A percentile compares a stretch with the other conserved stretches of the same genome.
Evolutionary conservation across 2,113 vertebrate species (phyloP).

Genomic region (Vulpes vulpes): DNA sequence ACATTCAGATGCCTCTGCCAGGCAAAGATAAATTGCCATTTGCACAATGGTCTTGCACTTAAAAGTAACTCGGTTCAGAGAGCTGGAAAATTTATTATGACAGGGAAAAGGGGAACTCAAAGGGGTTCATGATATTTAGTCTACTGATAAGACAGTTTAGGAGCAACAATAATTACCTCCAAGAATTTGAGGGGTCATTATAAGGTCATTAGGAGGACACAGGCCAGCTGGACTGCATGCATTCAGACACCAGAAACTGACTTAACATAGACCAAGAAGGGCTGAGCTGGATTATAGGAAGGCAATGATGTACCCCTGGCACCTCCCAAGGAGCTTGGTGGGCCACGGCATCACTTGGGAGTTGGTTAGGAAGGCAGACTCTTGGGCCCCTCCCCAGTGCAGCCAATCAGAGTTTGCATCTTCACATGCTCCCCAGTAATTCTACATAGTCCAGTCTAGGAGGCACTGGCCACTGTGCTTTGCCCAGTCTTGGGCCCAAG

Average conservation of each 20-base stretch:
- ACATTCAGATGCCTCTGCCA: constrained; percentile 49
- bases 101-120: background rate
- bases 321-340: fast-evolving
- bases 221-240: background rate
- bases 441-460: no score
- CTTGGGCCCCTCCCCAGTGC: fast-evolving
- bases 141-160: constrained; percentile 59
- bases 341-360: background rate
- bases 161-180: constrained; percentile 41
- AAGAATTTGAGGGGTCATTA: constrained; percentile 54
- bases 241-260: background rate
- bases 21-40: constrained; percentile 58
- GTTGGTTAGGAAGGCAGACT: background rate
- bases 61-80: constrained; percentile 30
- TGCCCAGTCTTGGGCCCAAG: background rate
- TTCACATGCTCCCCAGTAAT: fast-evolving
- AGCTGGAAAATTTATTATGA: constrained; percentile 61
- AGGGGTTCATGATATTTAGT: constrained; percentile 49
- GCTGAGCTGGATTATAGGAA: background rate
- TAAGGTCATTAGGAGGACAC: constrained; percentile 12
- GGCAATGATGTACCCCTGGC: fast-evolving
- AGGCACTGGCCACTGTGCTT: background rate
- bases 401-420: background rate
- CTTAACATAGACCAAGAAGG: background rate
- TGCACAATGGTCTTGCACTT: constrained; percentile 55